Evolutionary conservation across 2,888 invertebrate species (phyloP), one percentile per base, ranked within the genome.

Genomic region (Temnothorax unifasciatus): DNA sequence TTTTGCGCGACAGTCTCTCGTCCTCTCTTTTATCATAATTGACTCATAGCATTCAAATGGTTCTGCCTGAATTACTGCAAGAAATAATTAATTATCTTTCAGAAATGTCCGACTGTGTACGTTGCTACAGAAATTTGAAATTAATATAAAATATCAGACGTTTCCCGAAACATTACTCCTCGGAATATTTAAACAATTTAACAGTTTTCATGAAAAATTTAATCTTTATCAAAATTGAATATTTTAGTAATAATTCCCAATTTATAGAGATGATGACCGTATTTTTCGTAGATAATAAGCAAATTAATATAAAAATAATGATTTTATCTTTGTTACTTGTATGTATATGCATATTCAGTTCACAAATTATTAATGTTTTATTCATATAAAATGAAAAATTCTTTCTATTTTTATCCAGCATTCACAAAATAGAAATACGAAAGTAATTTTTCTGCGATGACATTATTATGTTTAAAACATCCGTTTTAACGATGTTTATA

Each of bases 341-440:
- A 54, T 77, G 29, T 41, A 54, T 41, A 34, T 52, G 3, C 9
- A 18, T 63, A 52, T 52, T 52, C 21, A 34, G 6, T 52, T 64
- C 41, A 47, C 41, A 54, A 68, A 13, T 52, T 3, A 41, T 13
- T 77, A 52, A 77, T 77, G 25, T 77, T 77, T 77, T 57, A 57
- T 69, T 69, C n/a, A 57, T 44, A 34, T 21, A 66, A 54, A 29
- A 38, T 13, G 13, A 54, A 18, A 54, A 69, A n/a, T 18, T 3
- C 18, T 6, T 29, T 18, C 0, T 61, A 59, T 59, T 29, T 59
- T 59, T 59, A 15, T 1, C 6, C n/a, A 11, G 13, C 6, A 54
- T 11, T 69, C 41, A 54, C 11, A 44, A 41, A 44, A 71, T 29
- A 0, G n/a, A 71, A 47, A 61, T 61, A 75, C 9, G 0, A 47